phyloP scores from a whole-genome alignment of 2,113 vertebrate species.

The Engystomops pustulosus region DNA sequence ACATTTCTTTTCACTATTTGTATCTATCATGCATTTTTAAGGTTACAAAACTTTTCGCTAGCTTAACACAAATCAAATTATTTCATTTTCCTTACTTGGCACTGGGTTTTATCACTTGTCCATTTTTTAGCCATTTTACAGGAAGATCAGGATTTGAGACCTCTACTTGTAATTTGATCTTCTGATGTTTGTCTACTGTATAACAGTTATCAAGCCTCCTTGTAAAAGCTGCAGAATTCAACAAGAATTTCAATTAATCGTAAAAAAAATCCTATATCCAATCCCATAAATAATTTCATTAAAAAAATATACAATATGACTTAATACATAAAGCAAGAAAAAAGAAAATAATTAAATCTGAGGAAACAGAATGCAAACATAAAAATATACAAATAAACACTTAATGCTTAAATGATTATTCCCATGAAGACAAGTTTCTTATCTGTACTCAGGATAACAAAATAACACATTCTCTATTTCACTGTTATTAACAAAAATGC shows the following conservation, averaged over 20 bases:
- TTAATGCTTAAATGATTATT: no score
- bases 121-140: conserved; percentile 88
- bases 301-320: neutral
- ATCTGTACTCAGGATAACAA: no score
- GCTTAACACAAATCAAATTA: no score
- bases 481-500: no score
- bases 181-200: conserved; percentile 84
- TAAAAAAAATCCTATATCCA: neutral
- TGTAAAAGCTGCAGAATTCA: conserved; percentile 76
- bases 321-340: neutral
- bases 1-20: no score
- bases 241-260: neutral
- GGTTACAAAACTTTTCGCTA: no score
- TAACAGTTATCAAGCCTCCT: conserved; percentile 83
- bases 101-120: conserved; percentile 86
- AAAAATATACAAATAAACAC: no score
- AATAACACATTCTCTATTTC: no score
- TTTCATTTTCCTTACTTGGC: conserved; percentile 76
- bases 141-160: conserved; percentile 75
- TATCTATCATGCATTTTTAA: no score
- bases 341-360: no score
- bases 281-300: neutral
- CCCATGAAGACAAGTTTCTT: no score
- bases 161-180: conserved; percentile 80
- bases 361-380: no score